phyloP scores from a whole-genome alignment of 1,140 invertebrate genomes.

The Eupristina koningsbergeri region DNA sequence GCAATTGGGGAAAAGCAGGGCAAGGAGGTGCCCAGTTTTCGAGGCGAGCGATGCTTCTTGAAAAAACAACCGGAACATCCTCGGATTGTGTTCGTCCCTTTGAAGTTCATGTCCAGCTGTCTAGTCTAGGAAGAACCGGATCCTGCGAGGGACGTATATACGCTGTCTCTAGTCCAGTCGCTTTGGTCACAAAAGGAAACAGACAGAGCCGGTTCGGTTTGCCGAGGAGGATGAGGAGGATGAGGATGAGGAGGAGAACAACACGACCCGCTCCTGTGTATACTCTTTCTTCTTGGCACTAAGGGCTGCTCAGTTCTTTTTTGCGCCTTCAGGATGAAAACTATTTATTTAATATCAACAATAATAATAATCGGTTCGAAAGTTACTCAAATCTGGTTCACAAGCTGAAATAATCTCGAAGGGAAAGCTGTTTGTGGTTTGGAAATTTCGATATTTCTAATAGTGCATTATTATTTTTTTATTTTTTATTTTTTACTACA shows the following conservation, averaged over 20 bases:
- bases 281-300: not conserved
- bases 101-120: not conserved
- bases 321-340: too few species aligned
- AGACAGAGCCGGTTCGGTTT: not conserved
- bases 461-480: not conserved
- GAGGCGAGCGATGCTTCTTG: conserved; percentile 26
- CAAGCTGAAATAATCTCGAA: not conserved
- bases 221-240: not conserved
- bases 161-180: not conserved
- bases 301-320: not conserved
- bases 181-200: not conserved
- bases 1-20: not conserved
- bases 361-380: too few species aligned
- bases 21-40: not conserved
- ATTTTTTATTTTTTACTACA: too few species aligned
- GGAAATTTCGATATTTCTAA: not conserved
- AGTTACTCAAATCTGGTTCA: too few species aligned
- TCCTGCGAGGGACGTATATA: not conserved
- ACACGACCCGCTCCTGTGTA: not conserved
- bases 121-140: conserved; percentile 37
- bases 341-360: too few species aligned
- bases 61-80: conserved; percentile 46
- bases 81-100: conserved; percentile 14
- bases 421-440: not conserved
- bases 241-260: not conserved